Conservation (phyloP, 37 sponge, comb jelly and placozoan genomes). For the Crambe crambe region DNA sequence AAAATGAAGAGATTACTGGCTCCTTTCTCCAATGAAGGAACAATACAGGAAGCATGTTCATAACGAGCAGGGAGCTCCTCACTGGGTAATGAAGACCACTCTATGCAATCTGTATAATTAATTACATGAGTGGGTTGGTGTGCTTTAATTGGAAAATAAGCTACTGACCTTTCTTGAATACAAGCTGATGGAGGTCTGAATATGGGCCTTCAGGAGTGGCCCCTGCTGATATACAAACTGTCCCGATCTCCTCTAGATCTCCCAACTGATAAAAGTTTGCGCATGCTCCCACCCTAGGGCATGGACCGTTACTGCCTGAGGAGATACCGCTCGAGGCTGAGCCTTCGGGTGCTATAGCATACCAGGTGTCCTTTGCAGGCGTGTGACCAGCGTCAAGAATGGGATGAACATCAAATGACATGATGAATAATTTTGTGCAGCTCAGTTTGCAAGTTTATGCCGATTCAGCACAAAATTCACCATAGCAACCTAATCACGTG, state of each 20-base stretch:
- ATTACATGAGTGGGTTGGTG: too few relatives aligned
- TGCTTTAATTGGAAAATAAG: too few relatives aligned
- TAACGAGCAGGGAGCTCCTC: slow-evolving; percentile 43
- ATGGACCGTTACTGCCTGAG: not conserved
- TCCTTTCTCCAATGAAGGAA: not conserved
- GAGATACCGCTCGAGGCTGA: not conserved
- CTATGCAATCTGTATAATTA: not conserved
- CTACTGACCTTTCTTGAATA: slow-evolving; percentile 22
- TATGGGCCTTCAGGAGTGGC: slow-evolving; percentile 35
- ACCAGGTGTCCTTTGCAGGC: slow-evolving; percentile 23
- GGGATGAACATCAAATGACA: slow-evolving; percentile 39
- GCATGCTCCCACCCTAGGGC: slow-evolving; percentile 27
- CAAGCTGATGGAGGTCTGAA: slow-evolving; percentile 18
- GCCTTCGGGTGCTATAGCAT: slow-evolving; percentile 25
- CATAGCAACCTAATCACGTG: too few relatives aligned
- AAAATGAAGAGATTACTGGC: slow-evolving; percentile 28
- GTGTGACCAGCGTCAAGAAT: slow-evolving; percentile 29
- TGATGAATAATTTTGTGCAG: not conserved
- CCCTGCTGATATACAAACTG: slow-evolving; percentile 20
- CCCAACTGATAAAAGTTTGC: slow-evolving; percentile 4
- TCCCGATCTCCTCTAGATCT: not conserved
- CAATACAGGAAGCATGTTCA: slow-evolving; percentile 30
- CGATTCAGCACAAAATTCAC: not conserved
- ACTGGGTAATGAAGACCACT: slow-evolving; percentile 1
- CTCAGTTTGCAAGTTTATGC: not conserved